These are phyloP conservation scores for Sarcoramphus papa DNA, from an alignment of 2,797 vertebrate genomes.

Conservation along the genomic window DNA sequence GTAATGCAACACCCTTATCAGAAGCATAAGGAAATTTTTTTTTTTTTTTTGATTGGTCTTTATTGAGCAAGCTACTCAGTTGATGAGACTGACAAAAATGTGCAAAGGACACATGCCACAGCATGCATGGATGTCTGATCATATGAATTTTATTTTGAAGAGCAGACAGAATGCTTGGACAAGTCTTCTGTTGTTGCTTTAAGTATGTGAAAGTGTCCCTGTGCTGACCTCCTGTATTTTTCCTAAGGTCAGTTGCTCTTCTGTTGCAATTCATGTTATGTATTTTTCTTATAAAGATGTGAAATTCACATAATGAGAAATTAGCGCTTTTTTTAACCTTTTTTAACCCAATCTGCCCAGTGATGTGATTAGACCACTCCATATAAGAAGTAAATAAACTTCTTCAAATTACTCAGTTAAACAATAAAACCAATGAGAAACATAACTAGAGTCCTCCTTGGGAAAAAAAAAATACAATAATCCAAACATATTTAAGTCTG, in stretches of 20 bases:
- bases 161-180: neutral
- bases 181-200: neutral
- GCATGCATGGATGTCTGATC: neutral
- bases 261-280: neutral
- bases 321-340: neutral
- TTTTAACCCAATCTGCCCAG: neutral
- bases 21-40: neutral
- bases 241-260: neutral
- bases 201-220: neutral
- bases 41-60: neutral
- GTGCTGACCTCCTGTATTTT: neutral
- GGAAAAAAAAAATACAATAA: neutral
- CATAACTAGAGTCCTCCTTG: neutral
- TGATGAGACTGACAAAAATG: neutral
- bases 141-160: slow-evolving; percentile 25
- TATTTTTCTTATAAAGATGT: neutral
- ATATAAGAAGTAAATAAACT: neutral
- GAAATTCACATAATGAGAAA: neutral
- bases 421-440: neutral
- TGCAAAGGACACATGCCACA: neutral
- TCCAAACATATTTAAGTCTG: neutral
- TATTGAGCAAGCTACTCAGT: neutral
- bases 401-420: neutral
- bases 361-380: neutral
- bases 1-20: neutral